Conservation (phyloP, 1,140 invertebrate species). For the fruit fly (Drosophila melanogaster) region Release_6_plus_ISO1_MT NC_004354.4:3253501-3254000, state of each 20-base stretch:
- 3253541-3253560: neutral
- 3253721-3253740: neutral
- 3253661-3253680: neutral
- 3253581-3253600: neutral
- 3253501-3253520: neutral
- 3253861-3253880: slow-evolving; percentile 28
- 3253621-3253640: neutral
- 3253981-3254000: slow-evolving; percentile 40
- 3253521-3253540: neutral
- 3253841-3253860: slow-evolving; percentile 37
- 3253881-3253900: slow-evolving; percentile 29
- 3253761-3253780: too few species aligned
- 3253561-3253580: neutral
- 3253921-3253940: slow-evolving; percentile 34
- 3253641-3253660: neutral
- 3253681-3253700: neutral
- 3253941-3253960: slow-evolving; percentile 15
- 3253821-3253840: neutral
- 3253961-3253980: neutral
- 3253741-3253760: too few species aligned
- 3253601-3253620: neutral
- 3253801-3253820: neutral
- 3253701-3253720: neutral
- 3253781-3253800: too few species aligned
- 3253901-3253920: slow-evolving; percentile 23